These are phyloP conservation scores for Drosophila putrida DNA, from an alignment of 2,888 invertebrate genomes.

Conservation along the genomic window DNA sequence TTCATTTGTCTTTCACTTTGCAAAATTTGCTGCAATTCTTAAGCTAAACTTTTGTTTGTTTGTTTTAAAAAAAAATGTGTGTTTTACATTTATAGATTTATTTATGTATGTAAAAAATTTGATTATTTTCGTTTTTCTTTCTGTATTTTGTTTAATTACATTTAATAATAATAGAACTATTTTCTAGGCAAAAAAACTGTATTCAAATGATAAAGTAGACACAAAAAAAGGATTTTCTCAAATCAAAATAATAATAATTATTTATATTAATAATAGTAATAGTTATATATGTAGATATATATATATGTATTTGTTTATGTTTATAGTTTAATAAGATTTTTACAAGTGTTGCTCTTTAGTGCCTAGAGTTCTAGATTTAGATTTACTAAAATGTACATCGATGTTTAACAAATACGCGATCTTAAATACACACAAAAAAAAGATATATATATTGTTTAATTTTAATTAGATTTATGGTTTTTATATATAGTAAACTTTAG, in stretches of 20 bases:
- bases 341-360: slow-evolving; percentile 71
- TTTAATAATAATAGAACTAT: slow-evolving; percentile 71
- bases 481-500: slow-evolving; percentile 55
- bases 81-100: slow-evolving; percentile 68
- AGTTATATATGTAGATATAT: slow-evolving; percentile 23
- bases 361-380: slow-evolving; percentile 69
- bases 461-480: slow-evolving; percentile 27
- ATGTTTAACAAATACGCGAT: slow-evolving; percentile 69
- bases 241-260: slow-evolving; percentile 32
- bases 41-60: slow-evolving; percentile 58
- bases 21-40: slow-evolving; percentile 38
- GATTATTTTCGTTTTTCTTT: slow-evolving; percentile 65
- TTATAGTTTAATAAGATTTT: slow-evolving; percentile 44
- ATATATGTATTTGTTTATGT: slow-evolving; percentile 17
- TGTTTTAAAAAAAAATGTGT: slow-evolving; percentile 68
- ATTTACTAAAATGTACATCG: slow-evolving; percentile 74
- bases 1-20: slow-evolving; percentile 25
- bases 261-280: slow-evolving; percentile 41
- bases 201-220: slow-evolving; percentile 44
- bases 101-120: slow-evolving; percentile 80
- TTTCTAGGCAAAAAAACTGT: slow-evolving; percentile 67
- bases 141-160: slow-evolving; percentile 61
- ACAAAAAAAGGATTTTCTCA: slow-evolving; percentile 27
- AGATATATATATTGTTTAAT: slow-evolving; percentile 25
- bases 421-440: slow-evolving; percentile 55